Percentiles rank a stretch among this genome's conserved stretches.
Evolutionary conservation across 2,888 invertebrate genomes (phyloP).

Genomic region (Drosophila mimica): DNA sequence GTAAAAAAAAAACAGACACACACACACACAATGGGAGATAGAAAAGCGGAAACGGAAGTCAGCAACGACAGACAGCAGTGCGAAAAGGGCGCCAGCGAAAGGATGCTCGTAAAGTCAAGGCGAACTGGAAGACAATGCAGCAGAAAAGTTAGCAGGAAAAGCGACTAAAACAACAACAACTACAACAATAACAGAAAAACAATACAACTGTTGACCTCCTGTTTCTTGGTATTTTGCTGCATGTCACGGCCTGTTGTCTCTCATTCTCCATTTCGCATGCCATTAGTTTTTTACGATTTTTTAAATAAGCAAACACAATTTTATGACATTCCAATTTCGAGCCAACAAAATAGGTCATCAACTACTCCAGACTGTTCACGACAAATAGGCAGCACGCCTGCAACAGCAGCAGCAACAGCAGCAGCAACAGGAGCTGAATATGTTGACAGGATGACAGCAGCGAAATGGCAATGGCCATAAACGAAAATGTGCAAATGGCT

Average conservation of each 20-base stretch:
- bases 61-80: conserved; percentile 57
- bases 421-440: conserved; percentile 31
- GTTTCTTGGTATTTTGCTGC: conserved; percentile 29
- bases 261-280: neutral
- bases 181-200: neutral
- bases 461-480: conserved; percentile 67
- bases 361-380: conserved; percentile 42
- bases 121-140: conserved; percentile 44
- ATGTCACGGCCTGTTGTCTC: conserved; percentile 33
- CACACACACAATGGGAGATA: conserved; percentile 42
- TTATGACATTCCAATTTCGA: conserved; percentile 78
- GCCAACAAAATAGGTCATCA: conserved; percentile 56
- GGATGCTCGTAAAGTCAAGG: conserved; percentile 40
- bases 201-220: conserved; percentile 33
- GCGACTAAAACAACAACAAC: conserved; percentile 7
- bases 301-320: conserved; percentile 75
- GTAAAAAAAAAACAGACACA: conserved; percentile 31
- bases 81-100: conserved; percentile 63
- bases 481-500: conserved; percentile 74
- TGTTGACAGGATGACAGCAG: conserved; percentile 50
- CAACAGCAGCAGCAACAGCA: conserved; percentile 9
- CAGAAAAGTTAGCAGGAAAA: conserved; percentile 28
- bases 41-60: conserved; percentile 74
- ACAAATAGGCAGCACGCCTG: conserved; percentile 52
- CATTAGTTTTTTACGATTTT: conserved; percentile 59